Percentiles rank a stretch among this genome's conserved stretches.
These are phyloP conservation scores for Bombycilla garrulus DNA, from an alignment of 2,113 vertebrate genomes.

Conservation along the genomic window DNA sequence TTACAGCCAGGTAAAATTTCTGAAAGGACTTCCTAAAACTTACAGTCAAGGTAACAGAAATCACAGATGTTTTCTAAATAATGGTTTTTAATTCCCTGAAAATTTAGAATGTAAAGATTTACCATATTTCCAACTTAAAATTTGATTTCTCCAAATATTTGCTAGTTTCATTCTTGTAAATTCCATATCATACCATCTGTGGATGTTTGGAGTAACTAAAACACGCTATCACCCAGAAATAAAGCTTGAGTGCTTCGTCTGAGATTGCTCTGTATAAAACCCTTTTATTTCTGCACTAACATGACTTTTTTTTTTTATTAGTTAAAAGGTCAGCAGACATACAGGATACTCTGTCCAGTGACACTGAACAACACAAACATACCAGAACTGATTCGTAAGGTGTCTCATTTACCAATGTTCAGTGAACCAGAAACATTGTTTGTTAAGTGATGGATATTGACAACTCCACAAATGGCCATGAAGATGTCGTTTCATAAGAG, in stretches of 20 bases:
- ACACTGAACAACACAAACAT: conserved; percentile 11
- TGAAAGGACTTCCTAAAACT: neutral
- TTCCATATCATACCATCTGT: neutral
- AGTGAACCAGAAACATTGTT: conserved; percentile 39
- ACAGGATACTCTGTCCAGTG: neutral
- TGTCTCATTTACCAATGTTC: conserved; percentile 36
- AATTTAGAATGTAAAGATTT: neutral
- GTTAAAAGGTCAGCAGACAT: conserved; percentile 26
- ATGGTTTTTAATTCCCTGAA: neutral
- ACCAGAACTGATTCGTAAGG: neutral
- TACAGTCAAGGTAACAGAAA: neutral
- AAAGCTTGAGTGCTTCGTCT: neutral
- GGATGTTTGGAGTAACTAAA: neutral
- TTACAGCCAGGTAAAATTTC: neutral
- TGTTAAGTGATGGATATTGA: conserved; percentile 53
- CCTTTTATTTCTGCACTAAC: neutral
- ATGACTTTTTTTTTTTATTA: neutral
- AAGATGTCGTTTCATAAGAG: neutral
- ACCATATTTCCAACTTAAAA: neutral
- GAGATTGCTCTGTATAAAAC: neutral
- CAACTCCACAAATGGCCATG: conserved; percentile 31
- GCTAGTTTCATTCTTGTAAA: neutral
- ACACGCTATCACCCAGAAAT: neutral
- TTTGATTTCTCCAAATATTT: neutral
- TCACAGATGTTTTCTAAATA: neutral